Base-by-base conservation (phyloP, 2,888 invertebrate genomes). In the Calameuta idolon region DNA sequence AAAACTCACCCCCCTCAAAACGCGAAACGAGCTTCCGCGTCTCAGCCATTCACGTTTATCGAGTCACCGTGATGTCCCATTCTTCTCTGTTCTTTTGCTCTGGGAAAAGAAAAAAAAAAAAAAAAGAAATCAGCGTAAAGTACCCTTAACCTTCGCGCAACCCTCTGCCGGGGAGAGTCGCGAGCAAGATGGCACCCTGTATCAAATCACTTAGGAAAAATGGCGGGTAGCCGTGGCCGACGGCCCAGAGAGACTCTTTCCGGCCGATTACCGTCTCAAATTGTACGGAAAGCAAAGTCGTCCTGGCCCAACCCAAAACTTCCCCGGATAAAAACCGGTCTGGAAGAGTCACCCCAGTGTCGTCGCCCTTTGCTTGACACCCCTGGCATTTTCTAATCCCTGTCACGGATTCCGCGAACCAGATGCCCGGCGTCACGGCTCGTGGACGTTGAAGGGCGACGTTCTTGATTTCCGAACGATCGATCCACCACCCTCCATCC, bases 361-460 rank as follows among this genome's bases (percentile, higher is more conserved):
- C 23, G 9, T 55, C 55, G 23, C 55, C 55, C 55, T 9, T 55
- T 55, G 23, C 55, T 23, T 78, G 81, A 82, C 84, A 87, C 87
- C 87, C 85, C 84, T 87, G 87, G 86, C 87, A 87, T 87, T 87
- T 87, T 82, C 87, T 80, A 81, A 23, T 23, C 4, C 55, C 55
- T 23, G 55, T 55, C 55, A 55, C 55, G 55, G 55, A 55, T n/a
- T 79, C 80, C 78, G 81, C 76, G 86, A 88, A 90, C 89, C 91
- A 91, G 91, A 91, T 91, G 91, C 90, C 90, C 89, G 87, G 86
- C 91, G 91, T 91, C 90, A 91, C 90, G 91, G 91, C 89, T 90
- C 91, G 91, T 87, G 90, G 90, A 87, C 87, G 85, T 87, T 85
- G 88, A 89, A 89, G 90, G 90, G 89, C 88, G 87, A 76, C 68